Conservation (phyloP, 2,888 invertebrate genomes). For the Helobdella robusta region DNA sequence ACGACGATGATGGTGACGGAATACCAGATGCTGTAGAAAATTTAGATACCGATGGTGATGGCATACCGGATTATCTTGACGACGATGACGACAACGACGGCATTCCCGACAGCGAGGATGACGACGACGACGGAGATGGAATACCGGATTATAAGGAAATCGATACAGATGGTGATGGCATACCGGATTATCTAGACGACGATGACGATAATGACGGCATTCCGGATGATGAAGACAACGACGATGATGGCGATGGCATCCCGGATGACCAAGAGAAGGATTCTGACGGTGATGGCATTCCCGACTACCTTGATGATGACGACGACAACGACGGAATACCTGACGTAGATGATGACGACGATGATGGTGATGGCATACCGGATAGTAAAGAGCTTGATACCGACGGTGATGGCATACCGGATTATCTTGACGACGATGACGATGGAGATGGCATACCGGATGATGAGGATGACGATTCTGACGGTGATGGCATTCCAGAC, state of each 20-base stretch:
- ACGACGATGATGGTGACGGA: constrained; percentile 35
- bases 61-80: constrained; percentile 32
- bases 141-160: constrained; percentile 35
- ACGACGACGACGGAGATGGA: constrained; percentile 35
- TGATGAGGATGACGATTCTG: constrained; percentile 33
- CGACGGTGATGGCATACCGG: constrained; percentile 38
- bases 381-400: constrained; percentile 32
- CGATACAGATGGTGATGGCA: constrained; percentile 34
- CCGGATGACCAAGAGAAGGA: constrained; percentile 33
- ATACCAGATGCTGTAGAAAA: constrained; percentile 33
- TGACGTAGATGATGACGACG: constrained; percentile 33
- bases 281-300: constrained; percentile 39
- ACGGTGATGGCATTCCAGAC: constrained; percentile 37
- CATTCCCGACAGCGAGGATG: constrained; percentile 31
- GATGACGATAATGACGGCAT: constrained; percentile 38
- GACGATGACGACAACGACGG: constrained; percentile 38
- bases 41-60: constrained; percentile 34
- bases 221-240: constrained; percentile 35
- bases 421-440: constrained; percentile 35
- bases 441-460: constrained; percentile 37
- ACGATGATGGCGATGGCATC: constrained; percentile 41
- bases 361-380: constrained; percentile 37
- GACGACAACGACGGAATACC: constrained; percentile 37
- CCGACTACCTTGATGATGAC: constrained; percentile 34
- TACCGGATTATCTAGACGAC: constrained; percentile 36